phyloP scores from a whole-genome alignment of 1,140 invertebrate genomes.

The Lycorma delicatula region DNA sequence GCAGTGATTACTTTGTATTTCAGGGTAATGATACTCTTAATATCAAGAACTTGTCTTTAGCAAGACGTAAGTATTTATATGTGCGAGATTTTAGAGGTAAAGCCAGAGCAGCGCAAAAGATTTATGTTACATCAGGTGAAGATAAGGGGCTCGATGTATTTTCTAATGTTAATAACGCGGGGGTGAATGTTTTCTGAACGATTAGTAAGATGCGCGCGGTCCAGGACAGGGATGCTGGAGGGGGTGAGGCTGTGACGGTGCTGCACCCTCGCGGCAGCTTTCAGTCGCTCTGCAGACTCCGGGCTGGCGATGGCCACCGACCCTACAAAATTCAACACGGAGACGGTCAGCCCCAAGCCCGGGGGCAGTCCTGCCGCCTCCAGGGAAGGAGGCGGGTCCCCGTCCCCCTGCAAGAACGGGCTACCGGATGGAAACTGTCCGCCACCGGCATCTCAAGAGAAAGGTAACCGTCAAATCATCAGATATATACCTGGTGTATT shows the following conservation, averaged over 20 bases:
- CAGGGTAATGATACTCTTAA: too few relatives aligned
- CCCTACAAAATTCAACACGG: not conserved
- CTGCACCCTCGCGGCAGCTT: not conserved
- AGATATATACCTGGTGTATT: too few relatives aligned
- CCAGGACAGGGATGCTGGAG: not conserved
- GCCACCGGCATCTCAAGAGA: too few relatives aligned
- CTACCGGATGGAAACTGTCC: not conserved
- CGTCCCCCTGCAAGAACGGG: not conserved
- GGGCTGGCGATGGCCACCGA: constrained; percentile 2
- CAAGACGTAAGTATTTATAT: too few relatives aligned
- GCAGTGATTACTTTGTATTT: too few relatives aligned
- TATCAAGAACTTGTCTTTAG: too few relatives aligned
- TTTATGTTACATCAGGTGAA: too few relatives aligned
- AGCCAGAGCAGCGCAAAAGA: too few relatives aligned
- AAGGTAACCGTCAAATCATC: too few relatives aligned
- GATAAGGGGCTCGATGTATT: too few relatives aligned
- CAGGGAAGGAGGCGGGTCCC: constrained; percentile 1
- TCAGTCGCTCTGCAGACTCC: constrained; percentile 5
- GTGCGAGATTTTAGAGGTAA: too few relatives aligned
- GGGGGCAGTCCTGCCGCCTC: constrained; percentile 2
- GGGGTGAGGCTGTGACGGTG: not conserved
- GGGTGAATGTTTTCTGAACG: not conserved
- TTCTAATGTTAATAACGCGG: too few relatives aligned
- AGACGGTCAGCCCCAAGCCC: constrained; percentile 1
- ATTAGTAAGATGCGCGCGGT: constrained; percentile 1